A percentile compares a stretch with the other conserved stretches of the same genome.
These are phyloP conservation scores for Baronia brevicornis DNA, from an alignment of 2,888 invertebrate species.

Conservation along the genomic window DNA sequence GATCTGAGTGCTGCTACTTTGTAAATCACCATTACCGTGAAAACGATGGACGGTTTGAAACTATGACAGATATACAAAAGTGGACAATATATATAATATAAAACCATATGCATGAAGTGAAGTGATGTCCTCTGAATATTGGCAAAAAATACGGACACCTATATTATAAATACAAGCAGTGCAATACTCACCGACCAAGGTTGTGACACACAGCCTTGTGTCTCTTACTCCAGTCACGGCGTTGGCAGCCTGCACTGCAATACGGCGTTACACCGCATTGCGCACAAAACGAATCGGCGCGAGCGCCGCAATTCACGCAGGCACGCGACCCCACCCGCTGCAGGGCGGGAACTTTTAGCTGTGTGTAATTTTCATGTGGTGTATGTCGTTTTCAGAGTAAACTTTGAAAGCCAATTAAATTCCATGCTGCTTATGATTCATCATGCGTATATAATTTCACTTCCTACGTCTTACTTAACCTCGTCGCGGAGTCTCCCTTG, in stretches of 20 bases:
- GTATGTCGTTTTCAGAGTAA: constrained; percentile 1
- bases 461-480: too few relatives aligned
- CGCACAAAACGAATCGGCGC: constrained; percentile 41
- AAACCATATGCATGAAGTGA: too few relatives aligned
- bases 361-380: constrained; percentile 20
- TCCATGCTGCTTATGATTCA: not conserved
- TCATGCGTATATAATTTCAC: too few relatives aligned
- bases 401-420: not conserved
- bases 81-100: too few relatives aligned
- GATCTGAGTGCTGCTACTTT: too few relatives aligned
- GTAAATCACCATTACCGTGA: not conserved
- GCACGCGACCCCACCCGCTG: constrained; percentile 31
- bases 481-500: too few relatives aligned
- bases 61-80: too few relatives aligned
- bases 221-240: constrained; percentile 42
- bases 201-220: constrained; percentile 52
- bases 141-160: too few relatives aligned
- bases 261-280: constrained; percentile 54
- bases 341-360: constrained; percentile 50
- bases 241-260: constrained; percentile 48
- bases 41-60: too few relatives aligned
- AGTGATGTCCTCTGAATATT: too few relatives aligned
- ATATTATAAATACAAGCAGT: too few relatives aligned
- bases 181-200: constrained; percentile 44
- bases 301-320: constrained; percentile 45